phyloP scores from a whole-genome alignment of 2,113 vertebrate species.

The Cyanistes caeruleus region DNA sequence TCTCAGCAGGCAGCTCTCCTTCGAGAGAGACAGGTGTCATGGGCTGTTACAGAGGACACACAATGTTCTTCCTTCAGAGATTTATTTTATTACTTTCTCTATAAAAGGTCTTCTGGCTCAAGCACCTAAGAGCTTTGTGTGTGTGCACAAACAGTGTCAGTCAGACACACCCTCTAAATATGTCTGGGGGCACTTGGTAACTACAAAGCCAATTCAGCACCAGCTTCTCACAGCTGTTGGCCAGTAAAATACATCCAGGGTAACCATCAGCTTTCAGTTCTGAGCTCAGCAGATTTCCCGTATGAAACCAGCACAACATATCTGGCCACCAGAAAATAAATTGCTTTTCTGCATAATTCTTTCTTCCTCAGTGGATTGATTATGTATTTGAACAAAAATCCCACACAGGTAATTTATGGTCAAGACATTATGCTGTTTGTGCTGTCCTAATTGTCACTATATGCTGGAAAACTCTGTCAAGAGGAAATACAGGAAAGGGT shows the following conservation, averaged over 20 bases:
- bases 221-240: neutral
- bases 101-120: neutral
- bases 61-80: neutral
- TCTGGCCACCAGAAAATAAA: neutral
- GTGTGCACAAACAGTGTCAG: neutral
- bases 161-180: neutral
- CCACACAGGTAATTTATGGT: neutral
- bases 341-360: neutral
- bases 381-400: neutral
- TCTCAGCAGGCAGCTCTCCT: neutral
- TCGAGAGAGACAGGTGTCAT: rapidly evolving
- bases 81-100: neutral
- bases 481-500: neutral
- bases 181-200: neutral
- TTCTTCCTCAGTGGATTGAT: neutral
- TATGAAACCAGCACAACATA: neutral
- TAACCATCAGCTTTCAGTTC: neutral
- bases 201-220: neutral
- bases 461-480: neutral
- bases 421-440: neutral
- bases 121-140: neutral
- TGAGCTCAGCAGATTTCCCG: neutral
- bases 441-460: neutral
- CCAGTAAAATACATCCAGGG: neutral
- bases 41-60: neutral